A percentile compares a stretch with the other conserved stretches of the same genome.
These are phyloP conservation scores for Conomelus anceps DNA, from an alignment of 2,888 invertebrate genomes.

Conservation along the genomic window DNA sequence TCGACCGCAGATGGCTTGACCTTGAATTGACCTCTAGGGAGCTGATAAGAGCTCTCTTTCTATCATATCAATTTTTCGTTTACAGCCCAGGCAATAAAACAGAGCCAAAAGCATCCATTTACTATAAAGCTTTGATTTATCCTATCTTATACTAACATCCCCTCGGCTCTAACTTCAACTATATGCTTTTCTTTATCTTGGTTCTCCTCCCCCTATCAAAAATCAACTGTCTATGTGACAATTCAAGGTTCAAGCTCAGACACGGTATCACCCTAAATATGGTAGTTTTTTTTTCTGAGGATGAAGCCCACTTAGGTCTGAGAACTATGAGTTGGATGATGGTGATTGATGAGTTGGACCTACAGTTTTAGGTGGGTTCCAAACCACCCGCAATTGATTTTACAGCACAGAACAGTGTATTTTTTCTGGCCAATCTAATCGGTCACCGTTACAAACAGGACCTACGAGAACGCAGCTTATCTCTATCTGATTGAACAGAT, in stretches of 20 bases:
- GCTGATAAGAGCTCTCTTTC: background rate
- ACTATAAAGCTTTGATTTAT: background rate
- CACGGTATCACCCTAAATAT: background rate
- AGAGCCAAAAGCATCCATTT: background rate
- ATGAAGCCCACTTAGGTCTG: too few species aligned
- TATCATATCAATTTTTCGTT: background rate
- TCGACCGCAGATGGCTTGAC: background rate
- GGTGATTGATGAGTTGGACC: too few species aligned
- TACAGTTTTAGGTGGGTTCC: too few species aligned
- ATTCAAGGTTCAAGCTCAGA: background rate
- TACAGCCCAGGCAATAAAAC: background rate
- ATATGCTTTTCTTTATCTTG: background rate
- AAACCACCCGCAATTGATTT: too few species aligned
- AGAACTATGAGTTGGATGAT: too few species aligned
- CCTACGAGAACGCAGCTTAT: too few species aligned
- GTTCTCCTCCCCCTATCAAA: background rate
- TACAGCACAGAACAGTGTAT: too few species aligned
- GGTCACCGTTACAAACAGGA: too few species aligned
- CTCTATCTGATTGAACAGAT: too few species aligned
- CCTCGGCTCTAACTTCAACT: background rate
- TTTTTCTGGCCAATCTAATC: too few species aligned
- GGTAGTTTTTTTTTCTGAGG: too few species aligned
- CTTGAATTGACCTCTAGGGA: background rate
- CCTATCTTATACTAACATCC: background rate
- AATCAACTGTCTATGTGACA: background rate